Evolutionary conservation across 2,797 vertebrate genomes (phyloP).

Genomic region (Orestias chungarensis): DNA sequence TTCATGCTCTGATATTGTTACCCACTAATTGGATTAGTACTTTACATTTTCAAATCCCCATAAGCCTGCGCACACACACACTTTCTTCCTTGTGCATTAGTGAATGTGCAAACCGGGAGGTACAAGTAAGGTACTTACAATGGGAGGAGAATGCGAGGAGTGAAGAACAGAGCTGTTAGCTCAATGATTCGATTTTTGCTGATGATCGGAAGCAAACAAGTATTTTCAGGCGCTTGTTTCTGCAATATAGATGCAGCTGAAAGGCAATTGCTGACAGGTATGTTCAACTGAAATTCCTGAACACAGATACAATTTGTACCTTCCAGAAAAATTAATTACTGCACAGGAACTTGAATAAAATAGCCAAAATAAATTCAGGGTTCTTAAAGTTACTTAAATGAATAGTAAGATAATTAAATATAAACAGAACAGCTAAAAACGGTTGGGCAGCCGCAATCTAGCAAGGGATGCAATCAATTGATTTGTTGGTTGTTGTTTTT

Average conservation of each 20-base stretch:
- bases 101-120: conserved; percentile 18
- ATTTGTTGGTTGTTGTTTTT: conserved; percentile 53
- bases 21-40: conserved; percentile 66
- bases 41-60: conserved; percentile 50
- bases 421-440: conserved; percentile 28
- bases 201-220: conserved; percentile 27
- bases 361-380: background rate
- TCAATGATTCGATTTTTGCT: conserved; percentile 18
- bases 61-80: conserved; percentile 45
- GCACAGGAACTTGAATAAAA: conserved; percentile 1
- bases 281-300: conserved; percentile 20
- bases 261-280: conserved; percentile 53
- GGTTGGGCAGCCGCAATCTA: conserved; percentile 24
- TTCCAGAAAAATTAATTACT: background rate
- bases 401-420: conserved; percentile 31
- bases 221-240: conserved; percentile 12
- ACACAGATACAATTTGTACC: background rate
- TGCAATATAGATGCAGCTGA: conserved; percentile 21
- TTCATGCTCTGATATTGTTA: conserved; percentile 32
- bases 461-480: conserved; percentile 26
- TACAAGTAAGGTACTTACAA: conserved; percentile 13
- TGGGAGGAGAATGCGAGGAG: conserved; percentile 14
- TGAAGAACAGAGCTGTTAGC: conserved; percentile 14
- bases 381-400: conserved; percentile 11
- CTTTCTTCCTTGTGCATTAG: conserved; percentile 11